These are phyloP conservation scores for Cygnus olor DNA, from an alignment of 2,797 vertebrate genomes.

Conservation along the genomic window DNA sequence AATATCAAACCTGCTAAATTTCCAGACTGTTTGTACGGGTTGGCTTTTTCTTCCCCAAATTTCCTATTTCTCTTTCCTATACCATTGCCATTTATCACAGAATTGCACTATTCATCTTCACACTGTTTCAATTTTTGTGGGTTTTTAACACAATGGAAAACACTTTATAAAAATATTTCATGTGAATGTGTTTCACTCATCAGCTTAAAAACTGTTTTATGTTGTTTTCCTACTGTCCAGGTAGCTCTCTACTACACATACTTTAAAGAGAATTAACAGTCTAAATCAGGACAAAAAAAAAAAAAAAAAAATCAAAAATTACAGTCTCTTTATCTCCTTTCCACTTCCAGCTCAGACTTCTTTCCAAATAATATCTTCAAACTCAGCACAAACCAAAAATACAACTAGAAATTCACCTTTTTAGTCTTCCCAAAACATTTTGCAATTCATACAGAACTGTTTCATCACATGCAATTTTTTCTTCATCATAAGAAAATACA, in stretches of 20 bases:
- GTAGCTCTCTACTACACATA: neutral
- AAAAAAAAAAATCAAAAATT: neutral
- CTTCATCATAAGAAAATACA: neutral
- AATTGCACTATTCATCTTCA: neutral
- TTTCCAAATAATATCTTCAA: neutral
- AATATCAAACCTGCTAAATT: neutral
- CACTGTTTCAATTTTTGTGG: neutral
- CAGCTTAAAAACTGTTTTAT: neutral
- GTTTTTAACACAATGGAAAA: neutral
- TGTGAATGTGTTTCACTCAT: neutral
- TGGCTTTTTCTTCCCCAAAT: neutral
- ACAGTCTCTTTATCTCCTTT: neutral
- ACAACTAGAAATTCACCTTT: neutral
- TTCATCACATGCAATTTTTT: neutral
- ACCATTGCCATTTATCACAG: accelerated
- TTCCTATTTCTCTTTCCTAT: neutral
- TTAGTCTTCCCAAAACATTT: neutral
- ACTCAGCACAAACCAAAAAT: neutral
- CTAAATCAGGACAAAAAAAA: neutral
- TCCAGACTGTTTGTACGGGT: neutral
- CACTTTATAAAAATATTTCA: neutral
- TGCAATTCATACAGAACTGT: neutral
- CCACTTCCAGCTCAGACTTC: neutral
- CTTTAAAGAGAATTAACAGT: neutral
- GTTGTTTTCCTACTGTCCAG: neutral